Base-by-base conservation (phyloP, 2,888 invertebrate genomes). In the Oligia latruncula region DNA sequence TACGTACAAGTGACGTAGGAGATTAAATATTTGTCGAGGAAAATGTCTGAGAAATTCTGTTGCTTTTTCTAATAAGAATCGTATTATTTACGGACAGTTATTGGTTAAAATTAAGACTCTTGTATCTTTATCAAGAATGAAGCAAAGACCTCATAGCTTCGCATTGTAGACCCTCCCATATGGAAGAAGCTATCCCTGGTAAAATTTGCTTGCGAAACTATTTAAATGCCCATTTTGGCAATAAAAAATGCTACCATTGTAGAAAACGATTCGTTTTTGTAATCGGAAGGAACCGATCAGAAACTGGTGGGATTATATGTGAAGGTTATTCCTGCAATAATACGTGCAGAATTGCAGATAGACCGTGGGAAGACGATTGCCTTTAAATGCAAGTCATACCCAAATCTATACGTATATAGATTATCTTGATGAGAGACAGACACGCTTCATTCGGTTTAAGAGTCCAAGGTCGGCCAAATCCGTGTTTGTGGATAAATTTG, bases 21-120 rank as follows among this genome's bases (percentile, higher is more conserved):
- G 86, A 81, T 83, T 64, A 83, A 70, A 85, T 76, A 64, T 8
- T 73, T 43, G 43, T 43, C 43, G 43, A 43, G 8, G 43, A 43
- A 43, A 43, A 43, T 43, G 8, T 43, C 8, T 43, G 43, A 43
- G 43, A 43, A 43, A 9, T 46, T 46, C 46, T 46, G 1, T 46
- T 46, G 46, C 46, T 46, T 9, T 46, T 46, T 46, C 46, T 46
- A 46, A 46, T 46, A 55, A 23, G 55, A 55, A 55, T 17, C 15
- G 17, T 52, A 52, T 55, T 20, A 55, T 55, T 55, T 55, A 55
- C 3, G 8, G 8, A 55, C 20, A 20, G 55, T 20, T 23, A 55
- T 55, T 55, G 55, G 20, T 20, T 55, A 55, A 55, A 55, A 55
- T 55, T 23, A 55, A 8, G 55, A 55, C 20, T 43, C 43, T 55